These are phyloP conservation scores for Enteromius unitaeniatus DNA, from an alignment of 2,797 vertebrate species.

Conservation along the genomic window DNA sequence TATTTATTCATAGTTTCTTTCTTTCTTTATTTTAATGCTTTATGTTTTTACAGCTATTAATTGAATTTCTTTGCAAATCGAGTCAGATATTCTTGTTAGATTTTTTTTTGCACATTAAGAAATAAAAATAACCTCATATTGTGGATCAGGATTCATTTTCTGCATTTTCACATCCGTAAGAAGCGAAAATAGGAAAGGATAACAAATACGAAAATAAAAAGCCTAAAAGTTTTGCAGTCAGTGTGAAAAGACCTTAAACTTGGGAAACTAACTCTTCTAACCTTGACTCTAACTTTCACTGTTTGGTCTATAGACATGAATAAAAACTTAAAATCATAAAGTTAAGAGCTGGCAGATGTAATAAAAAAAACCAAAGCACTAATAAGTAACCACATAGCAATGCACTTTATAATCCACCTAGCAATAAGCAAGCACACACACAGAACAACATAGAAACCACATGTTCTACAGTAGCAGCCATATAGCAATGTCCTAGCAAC, in stretches of 20 bases:
- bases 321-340: not conserved
- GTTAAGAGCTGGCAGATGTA: not conserved
- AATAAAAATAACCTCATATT: too few species aligned
- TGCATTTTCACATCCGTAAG: too few species aligned
- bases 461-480: not conserved
- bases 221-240: too few species aligned
- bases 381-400: not conserved
- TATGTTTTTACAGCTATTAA: not conserved
- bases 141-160: too few species aligned
- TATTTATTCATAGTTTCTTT: not conserved
- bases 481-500: not conserved
- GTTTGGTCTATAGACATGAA: not conserved
- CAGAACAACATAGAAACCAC: not conserved
- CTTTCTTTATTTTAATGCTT: not conserved
- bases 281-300: not conserved
- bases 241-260: too few species aligned
- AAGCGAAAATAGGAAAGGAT: too few species aligned
- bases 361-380: not conserved
- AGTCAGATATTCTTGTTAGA: too few species aligned
- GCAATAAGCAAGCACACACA: not conserved
- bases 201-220: too few species aligned
- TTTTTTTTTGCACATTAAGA: too few species aligned
- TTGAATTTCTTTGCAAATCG: too few species aligned
- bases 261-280: too few species aligned
- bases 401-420: not conserved